Evolutionary conservation across 2,888 invertebrate species (phyloP).

Genomic region (Xanthorhoe designata): DNA sequence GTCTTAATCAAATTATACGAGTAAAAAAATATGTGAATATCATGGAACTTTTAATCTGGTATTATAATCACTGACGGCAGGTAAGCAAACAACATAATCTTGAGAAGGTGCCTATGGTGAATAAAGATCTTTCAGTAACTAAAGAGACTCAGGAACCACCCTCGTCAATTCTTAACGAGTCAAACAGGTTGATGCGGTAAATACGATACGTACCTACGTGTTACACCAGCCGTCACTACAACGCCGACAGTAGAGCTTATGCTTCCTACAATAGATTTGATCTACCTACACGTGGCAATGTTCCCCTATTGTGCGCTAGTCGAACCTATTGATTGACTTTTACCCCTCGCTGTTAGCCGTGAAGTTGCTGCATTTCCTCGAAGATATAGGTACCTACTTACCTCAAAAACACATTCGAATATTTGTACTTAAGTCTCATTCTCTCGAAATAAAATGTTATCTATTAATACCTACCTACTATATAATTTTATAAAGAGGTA

Average conservation of each 20-base stretch:
- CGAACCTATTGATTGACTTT: slow-evolving; percentile 74
- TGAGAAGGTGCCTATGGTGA: slow-evolving; percentile 35
- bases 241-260: slow-evolving; percentile 20
- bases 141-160: slow-evolving; percentile 38
- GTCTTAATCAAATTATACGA: slow-evolving; percentile 8
- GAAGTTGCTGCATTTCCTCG: slow-evolving; percentile 63
- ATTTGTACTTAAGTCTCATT: not conserved
- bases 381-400: slow-evolving; percentile 23
- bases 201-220: slow-evolving; percentile 52
- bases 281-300: slow-evolving; percentile 49
- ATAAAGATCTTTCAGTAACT: slow-evolving; percentile 44
- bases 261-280: slow-evolving; percentile 9
- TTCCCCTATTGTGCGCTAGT: slow-evolving; percentile 56
- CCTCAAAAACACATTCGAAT: slow-evolving; percentile 15
- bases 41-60: slow-evolving; percentile 21
- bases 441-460: no score
- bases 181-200: slow-evolving; percentile 52
- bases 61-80: slow-evolving; percentile 38
- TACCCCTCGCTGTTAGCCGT: slow-evolving; percentile 47
- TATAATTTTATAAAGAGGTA: no score
- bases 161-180: slow-evolving; percentile 53
- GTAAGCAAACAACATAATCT: slow-evolving; percentile 38
- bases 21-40: slow-evolving; percentile 15
- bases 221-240: slow-evolving; percentile 45
- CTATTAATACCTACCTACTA: no score